Evolutionary conservation across 2,888 invertebrate species (phyloP).

Genomic region (Glyphotaelius pellucidus): DNA sequence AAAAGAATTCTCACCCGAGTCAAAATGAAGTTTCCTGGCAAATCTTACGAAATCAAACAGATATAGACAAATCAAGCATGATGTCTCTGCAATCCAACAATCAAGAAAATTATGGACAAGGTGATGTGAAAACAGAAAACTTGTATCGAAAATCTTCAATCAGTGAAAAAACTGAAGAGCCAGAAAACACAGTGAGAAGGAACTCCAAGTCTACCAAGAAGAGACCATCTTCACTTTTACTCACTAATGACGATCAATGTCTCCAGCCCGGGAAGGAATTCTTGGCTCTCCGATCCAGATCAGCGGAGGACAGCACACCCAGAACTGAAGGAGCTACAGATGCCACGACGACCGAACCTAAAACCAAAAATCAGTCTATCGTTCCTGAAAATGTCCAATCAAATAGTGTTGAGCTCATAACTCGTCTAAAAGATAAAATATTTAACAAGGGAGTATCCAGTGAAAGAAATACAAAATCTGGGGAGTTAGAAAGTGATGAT

Average conservation of each 20-base stretch:
- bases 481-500: slow-evolving; percentile 78
- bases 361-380: slow-evolving; percentile 34
- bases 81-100: slow-evolving; percentile 12
- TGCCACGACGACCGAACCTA: background rate
- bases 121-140: slow-evolving; percentile 40
- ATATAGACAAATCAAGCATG: slow-evolving; percentile 39
- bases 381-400: slow-evolving; percentile 52
- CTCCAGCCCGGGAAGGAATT: slow-evolving; percentile 52
- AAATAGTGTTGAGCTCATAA: slow-evolving; percentile 62
- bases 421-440: slow-evolving; percentile 73
- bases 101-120: slow-evolving; percentile 30
- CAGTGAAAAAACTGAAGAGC: slow-evolving; percentile 42
- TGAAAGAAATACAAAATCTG: slow-evolving; percentile 71
- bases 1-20: slow-evolving; percentile 6
- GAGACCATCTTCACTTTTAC: slow-evolving; percentile 62
- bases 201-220: slow-evolving; percentile 54
- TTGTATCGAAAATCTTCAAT: slow-evolving; percentile 38
- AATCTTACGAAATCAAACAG: slow-evolving; percentile 49
- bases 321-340: slow-evolving; percentile 21
- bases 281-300: slow-evolving; percentile 58
- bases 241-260: slow-evolving; percentile 54
- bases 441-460: slow-evolving; percentile 71
- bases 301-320: slow-evolving; percentile 59
- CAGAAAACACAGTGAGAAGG: slow-evolving; percentile 35
- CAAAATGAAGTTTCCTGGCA: slow-evolving; percentile 43